Base-by-base conservation (phyloP, 2,113 vertebrate genomes). In the Corythornis madagascariensis region DNA sequence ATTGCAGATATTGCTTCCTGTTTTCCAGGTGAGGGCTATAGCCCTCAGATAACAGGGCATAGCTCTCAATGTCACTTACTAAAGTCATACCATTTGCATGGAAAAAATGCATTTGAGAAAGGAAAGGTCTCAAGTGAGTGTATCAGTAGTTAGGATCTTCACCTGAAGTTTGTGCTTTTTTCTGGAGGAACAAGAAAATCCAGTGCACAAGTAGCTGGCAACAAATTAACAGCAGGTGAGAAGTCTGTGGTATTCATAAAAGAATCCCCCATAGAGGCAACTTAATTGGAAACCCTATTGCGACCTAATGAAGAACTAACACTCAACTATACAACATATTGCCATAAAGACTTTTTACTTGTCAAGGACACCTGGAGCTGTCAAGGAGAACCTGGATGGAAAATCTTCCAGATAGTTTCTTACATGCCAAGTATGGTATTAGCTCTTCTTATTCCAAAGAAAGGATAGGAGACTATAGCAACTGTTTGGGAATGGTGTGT, bases 161-260 rank as follows among this genome's bases (percentile, higher is more conserved):
- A 48, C 15, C 29, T 8, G 7, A 86, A 77, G 22, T 31, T 71
- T 29, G 19, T 21, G 7, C 19, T 78, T 67, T 88, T 48, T 81
- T 14, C 50, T 56, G 24, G 4, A 88, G 17, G 28, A 83, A 73
- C 7, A 66, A 72, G 47, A 91, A 92, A 94, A 92, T 14, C 76
- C 17, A 70, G 47, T 40, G 42, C 50, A 85, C 20, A 9, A 74
- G 10, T 67, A 59, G 28, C 45, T 91, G 55, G 71, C 45, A 89
- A 79, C 45, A 76, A 85, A 92, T 87, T 63, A 83, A 83, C 64
- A 88, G 89, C 45, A 85, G 48, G 48, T 86, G 53, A 86, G 52
- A 73, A 72, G 53, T 43, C 42, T 83, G 47, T 38, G 19, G 14
- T 38, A 61, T 21, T 73, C 59, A 91, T 38, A 70, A 73, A 93